Conservation (phyloP, 2,113 vertebrate species). For the Neotoma lepida region DNA sequence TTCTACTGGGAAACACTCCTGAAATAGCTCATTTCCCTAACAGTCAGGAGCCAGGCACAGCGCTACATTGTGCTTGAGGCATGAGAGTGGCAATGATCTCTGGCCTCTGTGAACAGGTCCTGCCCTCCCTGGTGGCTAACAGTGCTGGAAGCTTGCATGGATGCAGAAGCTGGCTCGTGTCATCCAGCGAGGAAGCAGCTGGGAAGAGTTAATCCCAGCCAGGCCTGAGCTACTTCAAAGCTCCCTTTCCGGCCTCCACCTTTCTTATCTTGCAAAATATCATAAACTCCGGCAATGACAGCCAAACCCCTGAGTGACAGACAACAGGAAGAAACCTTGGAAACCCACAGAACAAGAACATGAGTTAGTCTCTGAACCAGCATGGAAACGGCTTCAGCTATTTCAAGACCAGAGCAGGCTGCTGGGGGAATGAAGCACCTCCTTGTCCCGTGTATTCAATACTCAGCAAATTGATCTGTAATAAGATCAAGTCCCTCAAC, state of each 20-base stretch:
- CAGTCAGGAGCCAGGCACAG: background rate
- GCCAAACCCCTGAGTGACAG: background rate
- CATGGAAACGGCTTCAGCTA: conserved; percentile 2
- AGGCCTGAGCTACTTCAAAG: background rate
- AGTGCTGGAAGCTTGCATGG: background rate
- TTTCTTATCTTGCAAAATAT: conserved; percentile 30
- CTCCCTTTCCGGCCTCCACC: background rate
- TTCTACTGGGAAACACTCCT: background rate
- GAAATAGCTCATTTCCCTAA: fast-evolving
- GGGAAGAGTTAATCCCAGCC: background rate
- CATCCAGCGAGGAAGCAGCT: background rate
- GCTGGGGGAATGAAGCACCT: background rate
- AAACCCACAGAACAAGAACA: conserved; percentile 7
- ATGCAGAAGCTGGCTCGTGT: background rate
- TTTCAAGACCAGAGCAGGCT: conserved; percentile 4
- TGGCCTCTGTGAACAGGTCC: background rate
- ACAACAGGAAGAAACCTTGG: background rate
- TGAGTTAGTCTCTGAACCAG: background rate
- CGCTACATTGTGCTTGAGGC: fast-evolving
- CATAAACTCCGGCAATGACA: background rate
- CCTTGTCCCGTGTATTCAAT: background rate
- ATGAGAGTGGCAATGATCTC: background rate
- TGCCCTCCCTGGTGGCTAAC: background rate
- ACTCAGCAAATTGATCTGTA: conserved; percentile 5
- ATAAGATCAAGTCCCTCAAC: conserved; percentile 58